phyloP scores from a whole-genome alignment of 2,888 invertebrate species.

The Mactromeris polynyma region DNA sequence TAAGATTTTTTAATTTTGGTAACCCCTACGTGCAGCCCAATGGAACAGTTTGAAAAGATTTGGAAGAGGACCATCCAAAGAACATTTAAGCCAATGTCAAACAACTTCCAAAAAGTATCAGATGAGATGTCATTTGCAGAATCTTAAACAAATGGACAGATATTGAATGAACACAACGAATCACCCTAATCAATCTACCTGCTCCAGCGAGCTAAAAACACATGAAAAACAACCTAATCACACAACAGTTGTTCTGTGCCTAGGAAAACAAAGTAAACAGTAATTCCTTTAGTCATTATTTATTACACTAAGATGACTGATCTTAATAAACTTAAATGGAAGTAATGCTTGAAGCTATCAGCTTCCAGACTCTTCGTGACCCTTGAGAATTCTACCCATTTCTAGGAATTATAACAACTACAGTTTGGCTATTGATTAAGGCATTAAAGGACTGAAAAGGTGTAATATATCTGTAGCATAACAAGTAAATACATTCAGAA shows the following conservation, averaged over 20 bases:
- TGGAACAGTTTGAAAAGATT: too few species aligned
- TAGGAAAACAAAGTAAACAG: not conserved
- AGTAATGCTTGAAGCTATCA: constrained; percentile 1
- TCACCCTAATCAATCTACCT: too few species aligned
- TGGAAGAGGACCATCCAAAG: too few species aligned
- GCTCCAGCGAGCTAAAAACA: not conserved
- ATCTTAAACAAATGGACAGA: too few species aligned
- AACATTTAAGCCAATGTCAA: too few species aligned
- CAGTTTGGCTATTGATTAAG: not conserved
- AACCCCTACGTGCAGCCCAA: too few species aligned
- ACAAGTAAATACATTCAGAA: not conserved
- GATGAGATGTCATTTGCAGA: too few species aligned
- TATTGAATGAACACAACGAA: too few species aligned
- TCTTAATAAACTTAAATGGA: constrained; percentile 10
- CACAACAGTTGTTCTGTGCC: not conserved
- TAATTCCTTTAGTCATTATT: not conserved
- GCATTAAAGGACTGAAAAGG: not conserved
- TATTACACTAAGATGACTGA: not conserved
- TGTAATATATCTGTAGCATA: not conserved
- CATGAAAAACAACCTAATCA: not conserved
- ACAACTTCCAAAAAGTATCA: too few species aligned
- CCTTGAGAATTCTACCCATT: not conserved
- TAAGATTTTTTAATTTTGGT: too few species aligned
- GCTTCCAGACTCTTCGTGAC: not conserved
- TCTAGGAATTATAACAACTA: not conserved